Evolutionary conservation across 2,797 vertebrate genomes (phyloP).

Genomic region (Rhynchotus rufescens): DNA sequence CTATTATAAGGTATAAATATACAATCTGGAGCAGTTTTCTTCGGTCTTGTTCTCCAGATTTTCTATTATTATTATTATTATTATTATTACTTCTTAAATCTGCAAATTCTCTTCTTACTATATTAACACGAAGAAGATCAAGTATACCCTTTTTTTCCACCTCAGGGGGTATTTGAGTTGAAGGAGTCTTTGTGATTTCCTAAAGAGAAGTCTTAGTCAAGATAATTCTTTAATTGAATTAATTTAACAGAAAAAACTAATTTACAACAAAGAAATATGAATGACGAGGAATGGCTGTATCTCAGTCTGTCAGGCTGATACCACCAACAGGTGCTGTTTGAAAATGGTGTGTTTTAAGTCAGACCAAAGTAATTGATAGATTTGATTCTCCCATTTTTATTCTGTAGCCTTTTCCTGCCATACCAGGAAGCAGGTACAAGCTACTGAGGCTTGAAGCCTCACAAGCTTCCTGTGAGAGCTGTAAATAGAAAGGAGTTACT

Average conservation of each 20-base stretch:
- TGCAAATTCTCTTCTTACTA: background rate
- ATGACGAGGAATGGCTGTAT: background rate
- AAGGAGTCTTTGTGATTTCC: background rate
- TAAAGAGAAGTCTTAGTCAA: background rate
- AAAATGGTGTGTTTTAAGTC: background rate
- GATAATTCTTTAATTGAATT: background rate
- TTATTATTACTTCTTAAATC: background rate
- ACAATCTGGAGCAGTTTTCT: fast-evolving
- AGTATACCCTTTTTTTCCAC: background rate
- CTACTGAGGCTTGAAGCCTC: background rate
- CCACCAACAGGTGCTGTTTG: background rate
- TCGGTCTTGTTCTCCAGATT: background rate
- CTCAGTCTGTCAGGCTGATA: background rate
- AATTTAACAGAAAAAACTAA: background rate
- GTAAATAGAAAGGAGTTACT: background rate
- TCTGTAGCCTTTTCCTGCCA: background rate
- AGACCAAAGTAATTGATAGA: background rate
- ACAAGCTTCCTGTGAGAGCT: background rate
- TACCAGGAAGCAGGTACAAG: background rate
- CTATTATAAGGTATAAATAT: background rate
- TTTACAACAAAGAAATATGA: background rate
- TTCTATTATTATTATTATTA: too few species aligned
- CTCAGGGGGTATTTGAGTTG: background rate
- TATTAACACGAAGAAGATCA: background rate
- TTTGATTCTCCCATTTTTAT: background rate